phyloP scores from a whole-genome alignment of 1,140 invertebrate species.

The Pseudobourletiella spinata region DNA sequence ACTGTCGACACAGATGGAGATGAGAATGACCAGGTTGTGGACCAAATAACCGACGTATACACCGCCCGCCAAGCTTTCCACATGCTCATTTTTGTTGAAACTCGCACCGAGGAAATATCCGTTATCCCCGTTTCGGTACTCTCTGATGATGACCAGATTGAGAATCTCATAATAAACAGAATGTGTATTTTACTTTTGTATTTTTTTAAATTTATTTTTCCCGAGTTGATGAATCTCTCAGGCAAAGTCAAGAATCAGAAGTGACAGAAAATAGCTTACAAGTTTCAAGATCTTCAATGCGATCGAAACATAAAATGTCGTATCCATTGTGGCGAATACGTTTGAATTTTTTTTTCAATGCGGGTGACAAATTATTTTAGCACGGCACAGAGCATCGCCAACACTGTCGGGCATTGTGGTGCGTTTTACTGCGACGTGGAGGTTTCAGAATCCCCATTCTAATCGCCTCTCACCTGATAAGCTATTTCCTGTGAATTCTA shows the following conservation, averaged over 20 bases:
- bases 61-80: conserved; percentile 72
- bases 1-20: conserved; percentile 59
- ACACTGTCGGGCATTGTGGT: too few relatives aligned
- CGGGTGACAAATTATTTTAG: too few relatives aligned
- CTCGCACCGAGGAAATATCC: conserved; percentile 72
- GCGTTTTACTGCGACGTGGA: too few relatives aligned
- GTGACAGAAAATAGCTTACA: too few relatives aligned
- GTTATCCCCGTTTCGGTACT: conserved; percentile 69
- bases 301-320: conserved; percentile 18
- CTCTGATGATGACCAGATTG: conserved; percentile 65
- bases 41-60: conserved; percentile 76
- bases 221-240: too few relatives aligned
- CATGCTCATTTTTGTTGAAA: conserved; percentile 77
- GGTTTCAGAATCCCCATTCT: too few relatives aligned
- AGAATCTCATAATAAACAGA: conserved; percentile 63
- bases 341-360: not conserved
- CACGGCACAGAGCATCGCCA: too few relatives aligned
- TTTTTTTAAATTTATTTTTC: too few relatives aligned
- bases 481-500: too few relatives aligned
- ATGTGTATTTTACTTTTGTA: too few relatives aligned
- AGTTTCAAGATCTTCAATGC: conserved; percentile 31
- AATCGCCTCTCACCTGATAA: too few relatives aligned
- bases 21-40: conserved; percentile 59
- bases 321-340: conserved; percentile 20
- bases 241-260: too few relatives aligned